Percentiles rank a stretch among this genome's conserved stretches.
These are phyloP conservation scores for Pristionchus mayeri DNA, from an alignment of 2,888 invertebrate species.

Conservation along the genomic window DNA sequence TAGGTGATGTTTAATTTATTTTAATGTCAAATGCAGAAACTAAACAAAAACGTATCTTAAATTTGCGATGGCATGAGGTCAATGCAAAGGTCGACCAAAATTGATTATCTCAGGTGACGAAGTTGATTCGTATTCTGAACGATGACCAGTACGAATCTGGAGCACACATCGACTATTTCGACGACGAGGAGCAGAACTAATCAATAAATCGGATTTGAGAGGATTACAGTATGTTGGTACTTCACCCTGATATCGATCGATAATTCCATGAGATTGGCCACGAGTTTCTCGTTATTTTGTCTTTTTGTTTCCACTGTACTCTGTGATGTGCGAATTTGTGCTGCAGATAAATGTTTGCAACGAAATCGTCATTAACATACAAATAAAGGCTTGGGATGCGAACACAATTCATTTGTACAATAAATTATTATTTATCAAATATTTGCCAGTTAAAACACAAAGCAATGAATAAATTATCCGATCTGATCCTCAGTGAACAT, in stretches of 20 bases:
- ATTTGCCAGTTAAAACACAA: too few relatives aligned
- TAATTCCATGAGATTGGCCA: neutral
- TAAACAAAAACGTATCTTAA: too few relatives aligned
- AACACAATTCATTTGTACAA: neutral
- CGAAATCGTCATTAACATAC: neutral
- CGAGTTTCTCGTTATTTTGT: neutral
- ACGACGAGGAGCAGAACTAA: constrained; percentile 28
- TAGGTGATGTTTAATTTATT: neutral
- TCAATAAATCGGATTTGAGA: neutral
- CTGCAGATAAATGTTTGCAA: neutral
- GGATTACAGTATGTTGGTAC: neutral
- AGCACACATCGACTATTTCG: constrained; percentile 50
- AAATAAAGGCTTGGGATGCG: too few relatives aligned
- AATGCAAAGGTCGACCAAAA: too few relatives aligned
- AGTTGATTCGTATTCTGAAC: constrained; percentile 49
- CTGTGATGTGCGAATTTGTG: constrained; percentile 17
- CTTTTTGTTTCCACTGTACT: neutral
- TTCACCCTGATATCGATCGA: neutral
- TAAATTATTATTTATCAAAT: too few relatives aligned
- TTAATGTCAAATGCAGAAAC: too few relatives aligned
- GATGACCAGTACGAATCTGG: constrained; percentile 52
- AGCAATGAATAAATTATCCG: too few relatives aligned
- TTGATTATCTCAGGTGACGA: constrained; percentile 8
- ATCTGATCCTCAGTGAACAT: constrained; percentile 28
- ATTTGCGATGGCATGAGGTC: too few relatives aligned